Conservation (phyloP, 2,797 vertebrate genomes). For the Aldrovandia affinis region DNA sequence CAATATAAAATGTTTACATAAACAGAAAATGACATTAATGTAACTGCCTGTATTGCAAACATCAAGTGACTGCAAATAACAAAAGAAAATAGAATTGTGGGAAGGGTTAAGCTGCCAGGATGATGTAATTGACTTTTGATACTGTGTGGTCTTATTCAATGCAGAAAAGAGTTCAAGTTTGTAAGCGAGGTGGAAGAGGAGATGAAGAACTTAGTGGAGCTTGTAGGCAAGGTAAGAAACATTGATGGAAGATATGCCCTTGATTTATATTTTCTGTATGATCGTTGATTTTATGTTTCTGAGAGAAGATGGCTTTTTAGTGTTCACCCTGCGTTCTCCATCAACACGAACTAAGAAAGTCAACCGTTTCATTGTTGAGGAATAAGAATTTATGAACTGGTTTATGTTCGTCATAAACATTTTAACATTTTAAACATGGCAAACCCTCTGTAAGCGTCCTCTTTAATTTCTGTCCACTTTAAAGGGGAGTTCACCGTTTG, state of each 20-base stretch:
- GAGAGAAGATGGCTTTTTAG: not conserved
- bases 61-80: not conserved
- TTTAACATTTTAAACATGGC: too few species aligned
- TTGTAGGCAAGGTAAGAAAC: constrained; percentile 87
- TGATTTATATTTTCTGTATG: too few species aligned
- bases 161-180: constrained; percentile 94
- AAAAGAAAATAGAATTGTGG: not conserved
- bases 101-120: not conserved
- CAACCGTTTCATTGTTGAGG: not conserved
- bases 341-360: not conserved
- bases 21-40: too few species aligned
- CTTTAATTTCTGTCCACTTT: too few species aligned
- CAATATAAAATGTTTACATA: too few species aligned
- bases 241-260: not conserved
- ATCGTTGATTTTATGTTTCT: not conserved
- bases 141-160: constrained; percentile 45
- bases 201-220: constrained; percentile 89
- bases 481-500: too few species aligned
- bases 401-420: too few species aligned
- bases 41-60: too few species aligned
- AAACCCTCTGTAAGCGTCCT: too few species aligned
- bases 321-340: not conserved
- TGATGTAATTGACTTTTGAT: not conserved
- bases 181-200: constrained; percentile 94
- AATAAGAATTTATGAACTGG: too few species aligned